phyloP scores from a whole-genome alignment of 64 coral and sea anemone genomes.

The Montipora cactus region DNA sequence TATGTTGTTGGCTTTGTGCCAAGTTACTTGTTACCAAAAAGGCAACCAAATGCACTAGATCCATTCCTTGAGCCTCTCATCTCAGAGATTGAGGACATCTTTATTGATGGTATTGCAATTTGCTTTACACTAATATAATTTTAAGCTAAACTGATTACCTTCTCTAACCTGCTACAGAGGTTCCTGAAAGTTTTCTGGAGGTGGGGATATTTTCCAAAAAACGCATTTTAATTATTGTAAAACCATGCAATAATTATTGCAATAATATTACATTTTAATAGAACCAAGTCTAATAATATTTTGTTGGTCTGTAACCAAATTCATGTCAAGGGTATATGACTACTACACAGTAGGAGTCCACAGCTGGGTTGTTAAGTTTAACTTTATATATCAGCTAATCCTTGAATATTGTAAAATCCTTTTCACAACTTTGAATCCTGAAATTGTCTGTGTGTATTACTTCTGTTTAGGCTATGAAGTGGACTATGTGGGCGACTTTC shows the following conservation, averaged over 20 bases:
- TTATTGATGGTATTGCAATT: background rate
- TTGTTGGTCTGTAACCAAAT: too few relatives aligned
- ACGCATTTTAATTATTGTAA: too few relatives aligned
- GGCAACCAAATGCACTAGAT: background rate
- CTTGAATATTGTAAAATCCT: background rate
- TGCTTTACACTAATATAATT: too few relatives aligned
- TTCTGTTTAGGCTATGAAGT: background rate
- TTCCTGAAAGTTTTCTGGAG: too few relatives aligned
- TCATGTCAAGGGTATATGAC: too few relatives aligned
- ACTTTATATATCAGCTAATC: background rate
- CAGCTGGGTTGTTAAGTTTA: too few relatives aligned
- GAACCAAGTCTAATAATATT: background rate
- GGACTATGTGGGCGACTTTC: background rate
- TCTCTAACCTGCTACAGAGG: too few relatives aligned
- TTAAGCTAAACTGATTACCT: too few relatives aligned
- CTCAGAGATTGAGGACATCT: background rate
- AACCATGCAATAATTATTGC: too few relatives aligned
- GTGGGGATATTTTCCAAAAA: too few relatives aligned
- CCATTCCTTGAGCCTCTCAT: background rate
- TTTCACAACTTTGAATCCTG: background rate
- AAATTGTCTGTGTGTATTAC: background rate
- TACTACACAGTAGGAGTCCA: too few relatives aligned
- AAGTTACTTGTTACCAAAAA: background rate
- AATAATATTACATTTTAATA: background rate
- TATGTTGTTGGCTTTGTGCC: constrained; percentile 65